phyloP scores from a whole-genome alignment of 2,888 invertebrate species.

The Galeruca laticollis region DNA sequence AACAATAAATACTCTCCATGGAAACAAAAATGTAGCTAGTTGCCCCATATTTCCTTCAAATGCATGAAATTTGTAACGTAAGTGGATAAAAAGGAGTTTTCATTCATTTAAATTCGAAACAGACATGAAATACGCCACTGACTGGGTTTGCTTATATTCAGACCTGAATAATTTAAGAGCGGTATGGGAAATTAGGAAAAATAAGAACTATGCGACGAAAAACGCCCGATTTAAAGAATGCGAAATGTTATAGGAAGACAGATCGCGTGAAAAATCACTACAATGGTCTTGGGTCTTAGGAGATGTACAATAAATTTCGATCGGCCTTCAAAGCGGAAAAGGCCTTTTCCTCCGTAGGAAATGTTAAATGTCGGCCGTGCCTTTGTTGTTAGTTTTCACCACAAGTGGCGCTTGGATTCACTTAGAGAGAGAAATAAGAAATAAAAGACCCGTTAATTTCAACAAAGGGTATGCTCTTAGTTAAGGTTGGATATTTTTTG shows the following conservation, averaged over 20 bases:
- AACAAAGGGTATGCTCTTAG: not conserved
- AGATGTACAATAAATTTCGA: slow-evolving; percentile 57
- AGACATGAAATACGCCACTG: not conserved
- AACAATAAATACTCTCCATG: no score
- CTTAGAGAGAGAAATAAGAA: slow-evolving; percentile 3
- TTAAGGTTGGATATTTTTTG: no score
- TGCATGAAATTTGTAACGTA: no score
- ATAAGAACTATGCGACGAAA: slow-evolving; percentile 24
- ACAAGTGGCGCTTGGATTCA: not conserved
- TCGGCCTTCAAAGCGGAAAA: slow-evolving; percentile 24
- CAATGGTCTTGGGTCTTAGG: slow-evolving; percentile 57
- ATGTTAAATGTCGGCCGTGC: slow-evolving; percentile 18
- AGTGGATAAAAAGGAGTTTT: no score
- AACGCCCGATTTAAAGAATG: slow-evolving; percentile 20
- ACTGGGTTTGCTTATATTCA: slow-evolving; percentile 1
- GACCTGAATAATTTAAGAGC: slow-evolving; percentile 25
- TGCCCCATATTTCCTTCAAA: no score
- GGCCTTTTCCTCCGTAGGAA: slow-evolving; percentile 20
- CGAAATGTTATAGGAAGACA: slow-evolving; percentile 51
- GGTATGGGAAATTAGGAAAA: slow-evolving; percentile 34
- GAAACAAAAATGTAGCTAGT: no score
- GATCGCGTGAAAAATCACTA: slow-evolving; percentile 63
- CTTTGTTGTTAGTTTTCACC: slow-evolving; percentile 21
- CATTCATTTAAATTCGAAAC: not conserved
- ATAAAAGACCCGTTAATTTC: not conserved